Evolutionary conservation across 2,888 invertebrate genomes (phyloP).

Genomic region (Volucella inflata): DNA sequence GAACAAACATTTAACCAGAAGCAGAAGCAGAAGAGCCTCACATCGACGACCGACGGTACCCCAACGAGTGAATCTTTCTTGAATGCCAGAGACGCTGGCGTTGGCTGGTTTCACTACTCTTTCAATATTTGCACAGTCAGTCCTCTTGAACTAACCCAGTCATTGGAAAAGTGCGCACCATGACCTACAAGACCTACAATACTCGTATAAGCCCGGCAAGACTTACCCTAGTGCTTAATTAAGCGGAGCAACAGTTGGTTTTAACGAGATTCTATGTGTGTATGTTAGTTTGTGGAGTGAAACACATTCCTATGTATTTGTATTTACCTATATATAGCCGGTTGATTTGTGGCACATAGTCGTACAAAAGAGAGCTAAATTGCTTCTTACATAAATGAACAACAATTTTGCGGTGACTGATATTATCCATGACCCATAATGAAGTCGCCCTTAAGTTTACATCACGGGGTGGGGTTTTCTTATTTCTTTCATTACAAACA

Average conservation of each 20-base stretch:
- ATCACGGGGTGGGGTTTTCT: background rate
- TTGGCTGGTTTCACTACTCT: constrained; percentile 11
- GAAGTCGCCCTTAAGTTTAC: background rate
- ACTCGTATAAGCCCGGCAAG: constrained; percentile 6
- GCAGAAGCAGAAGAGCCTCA: background rate
- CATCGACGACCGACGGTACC: background rate
- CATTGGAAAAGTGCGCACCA: constrained; percentile 31
- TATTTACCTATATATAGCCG: constrained; percentile 6
- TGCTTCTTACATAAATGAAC: constrained; percentile 41
- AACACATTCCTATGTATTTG: background rate
- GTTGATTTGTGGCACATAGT: constrained; percentile 38
- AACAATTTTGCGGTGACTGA: constrained; percentile 34
- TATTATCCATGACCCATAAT: background rate
- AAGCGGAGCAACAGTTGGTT: constrained; percentile 48
- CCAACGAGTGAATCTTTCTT: background rate
- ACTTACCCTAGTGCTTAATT: constrained; percentile 53
- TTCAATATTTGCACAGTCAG: constrained; percentile 46
- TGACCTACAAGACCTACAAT: constrained; percentile 8
- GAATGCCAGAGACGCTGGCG: too few species aligned
- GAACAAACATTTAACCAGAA: constrained; percentile 2
- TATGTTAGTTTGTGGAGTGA: too few species aligned
- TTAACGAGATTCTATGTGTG: background rate
- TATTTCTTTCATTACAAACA: too few species aligned
- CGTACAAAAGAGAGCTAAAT: constrained; percentile 37
- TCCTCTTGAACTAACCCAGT: constrained; percentile 24